A percentile compares a stretch with the other conserved stretches of the same genome.
Evolutionary conservation across 2,797 vertebrate species (phyloP).

Genomic region (Spondyliosoma cantharus): DNA sequence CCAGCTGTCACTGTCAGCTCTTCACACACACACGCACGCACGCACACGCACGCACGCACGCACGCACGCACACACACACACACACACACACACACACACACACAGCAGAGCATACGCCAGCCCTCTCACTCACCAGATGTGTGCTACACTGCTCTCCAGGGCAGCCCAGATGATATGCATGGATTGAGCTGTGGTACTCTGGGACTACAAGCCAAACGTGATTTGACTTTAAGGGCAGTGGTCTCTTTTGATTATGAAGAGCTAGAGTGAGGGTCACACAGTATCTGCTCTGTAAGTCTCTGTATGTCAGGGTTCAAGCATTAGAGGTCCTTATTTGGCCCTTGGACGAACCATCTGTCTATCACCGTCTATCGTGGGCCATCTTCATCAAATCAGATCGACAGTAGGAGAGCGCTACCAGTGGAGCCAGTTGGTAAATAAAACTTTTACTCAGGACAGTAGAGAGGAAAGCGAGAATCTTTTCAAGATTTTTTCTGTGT

Average conservation of each 20-base stretch:
- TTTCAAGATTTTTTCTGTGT: too few species aligned
- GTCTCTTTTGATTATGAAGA: conserved; percentile 23
- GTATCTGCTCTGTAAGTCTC: neutral
- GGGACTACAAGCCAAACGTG: conserved; percentile 29
- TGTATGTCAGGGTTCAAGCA: neutral
- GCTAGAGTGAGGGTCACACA: neutral
- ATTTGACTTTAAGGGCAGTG: conserved; percentile 6
- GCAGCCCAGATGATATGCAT: conserved; percentile 40
- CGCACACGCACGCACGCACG: neutral
- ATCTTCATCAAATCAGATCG: too few species aligned
- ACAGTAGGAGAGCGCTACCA: too few species aligned
- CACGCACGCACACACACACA: neutral
- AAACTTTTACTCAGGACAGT: too few species aligned
- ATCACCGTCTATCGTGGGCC: too few species aligned
- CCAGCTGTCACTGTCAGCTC: conserved; percentile 60
- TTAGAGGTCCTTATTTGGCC: neutral
- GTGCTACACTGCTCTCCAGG: conserved; percentile 40
- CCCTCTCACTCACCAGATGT: conserved; percentile 48
- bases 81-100: conserved; percentile 2
- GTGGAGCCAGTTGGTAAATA: too few species aligned
- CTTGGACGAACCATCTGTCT: too few species aligned
- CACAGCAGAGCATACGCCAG: conserved; percentile 29
- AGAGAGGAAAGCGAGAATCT: too few species aligned
- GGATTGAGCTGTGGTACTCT: conserved; percentile 25
- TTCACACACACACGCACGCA: conserved; percentile 4